Evolutionary conservation across 2,797 vertebrate species (phyloP), one percentile per base, ranked within the genome.

Genomic region (Dendrocincla tyrannina): DNA sequence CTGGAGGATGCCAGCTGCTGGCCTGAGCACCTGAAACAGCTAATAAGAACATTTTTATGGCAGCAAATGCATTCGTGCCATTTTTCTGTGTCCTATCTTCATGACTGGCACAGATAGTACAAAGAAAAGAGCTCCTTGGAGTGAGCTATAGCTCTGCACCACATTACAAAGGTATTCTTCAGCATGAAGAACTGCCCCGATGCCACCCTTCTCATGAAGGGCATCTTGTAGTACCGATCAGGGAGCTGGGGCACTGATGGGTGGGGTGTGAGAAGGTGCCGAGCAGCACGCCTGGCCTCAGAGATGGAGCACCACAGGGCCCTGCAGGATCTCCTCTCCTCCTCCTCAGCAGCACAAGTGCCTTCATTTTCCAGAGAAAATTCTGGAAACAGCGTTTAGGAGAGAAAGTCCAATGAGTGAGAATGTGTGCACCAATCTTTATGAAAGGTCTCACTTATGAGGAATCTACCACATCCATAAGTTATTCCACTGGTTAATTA

Each of bases 11-110:
- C 56, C 77, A 60, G 67, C 63, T 87, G 72, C 79, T 91, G 79
- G 75, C 73, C 82, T 77, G 63, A 91, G 85, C 82, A 85, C 33
- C 53, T 88, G 56, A 25, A 75, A 91, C 62, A 77, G 60, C 78
- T 35, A 80, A 32, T 13, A 55, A 82, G 67, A 78, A 91, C 49
- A 18, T 53, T 85, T 81, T 80, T 64, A 76, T 47, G 55, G 76
- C 83, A 88, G 73, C 88, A 86, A 89, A 84, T n/a, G 24, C 52
- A 46, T 82, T 63, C 84, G 58, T 59, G 67, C 50, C 13, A 11
- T 73, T 73, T 70, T 87, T 81, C 55, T 85, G 47, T 60, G 41
- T 56, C 28, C 3, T 11, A 28, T 55, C 52, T 83, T 77, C 5
- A 3, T 25, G 47, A 72, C 22, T 63, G 59, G 67, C 59, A 86